Conservation (phyloP, 1,140 invertebrate species). For the Stegodyphus dumicola region DNA sequence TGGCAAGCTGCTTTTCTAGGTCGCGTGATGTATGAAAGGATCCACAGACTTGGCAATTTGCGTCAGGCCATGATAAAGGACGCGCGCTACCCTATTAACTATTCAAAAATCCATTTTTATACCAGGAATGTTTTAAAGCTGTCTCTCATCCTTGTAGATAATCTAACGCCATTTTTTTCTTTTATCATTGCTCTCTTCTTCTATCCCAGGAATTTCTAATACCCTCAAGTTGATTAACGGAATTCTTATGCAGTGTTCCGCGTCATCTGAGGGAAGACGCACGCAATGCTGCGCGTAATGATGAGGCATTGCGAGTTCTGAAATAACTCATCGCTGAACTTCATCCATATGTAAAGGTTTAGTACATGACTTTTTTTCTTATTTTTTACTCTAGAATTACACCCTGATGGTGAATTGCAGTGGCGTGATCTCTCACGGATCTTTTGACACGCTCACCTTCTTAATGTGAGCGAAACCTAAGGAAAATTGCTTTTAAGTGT, state of each 20-base stretch:
- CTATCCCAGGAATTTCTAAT: constrained; percentile 4
- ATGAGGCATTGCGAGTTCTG: no score
- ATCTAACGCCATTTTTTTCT: neutral
- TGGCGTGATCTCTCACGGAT: constrained; percentile 32
- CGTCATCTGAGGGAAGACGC: constrained; percentile 18
- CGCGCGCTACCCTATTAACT: constrained; percentile 33
- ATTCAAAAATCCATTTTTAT: constrained; percentile 46
- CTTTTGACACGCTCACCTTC: constrained; percentile 14
- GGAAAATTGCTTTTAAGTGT: neutral
- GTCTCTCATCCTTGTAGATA: neutral
- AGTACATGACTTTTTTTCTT: constrained; percentile 5
- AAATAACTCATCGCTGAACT: no score
- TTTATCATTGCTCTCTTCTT: neutral
- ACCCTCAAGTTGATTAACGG: constrained; percentile 25
- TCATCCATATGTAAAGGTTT: neutral
- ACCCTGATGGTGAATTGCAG: constrained; percentile 8
- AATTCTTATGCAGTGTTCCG: constrained; percentile 19
- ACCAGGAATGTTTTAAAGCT: neutral
- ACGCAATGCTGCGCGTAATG: constrained; percentile 1
- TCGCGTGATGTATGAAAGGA: constrained; percentile 31
- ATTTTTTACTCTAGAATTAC: neutral
- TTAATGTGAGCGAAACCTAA: neutral
- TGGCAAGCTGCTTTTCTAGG: neutral
- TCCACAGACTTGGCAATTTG: constrained; percentile 17
- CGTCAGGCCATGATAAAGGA: constrained; percentile 40